A percentile compares a stretch with the other conserved stretches of the same genome.
Conservation (phyloP, 2,797 vertebrate species). For the Sebastes vulpes region DNA sequence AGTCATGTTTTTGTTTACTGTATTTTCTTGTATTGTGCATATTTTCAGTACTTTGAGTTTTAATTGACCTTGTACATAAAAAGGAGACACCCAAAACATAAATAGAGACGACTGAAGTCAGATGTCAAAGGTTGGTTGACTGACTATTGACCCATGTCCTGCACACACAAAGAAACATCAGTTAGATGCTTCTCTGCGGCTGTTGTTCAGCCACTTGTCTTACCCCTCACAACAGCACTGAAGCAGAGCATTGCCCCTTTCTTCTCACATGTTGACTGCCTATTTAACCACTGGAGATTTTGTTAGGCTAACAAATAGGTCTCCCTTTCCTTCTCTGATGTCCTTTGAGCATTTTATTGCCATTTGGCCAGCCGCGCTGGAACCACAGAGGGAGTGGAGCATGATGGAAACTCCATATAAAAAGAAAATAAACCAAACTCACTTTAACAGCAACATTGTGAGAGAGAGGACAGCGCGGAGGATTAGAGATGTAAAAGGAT, state of each 20-base stretch:
- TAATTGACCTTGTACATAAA: slow-evolving; percentile 10
- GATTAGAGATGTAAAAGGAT: slow-evolving; percentile 48
- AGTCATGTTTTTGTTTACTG: slow-evolving; percentile 22
- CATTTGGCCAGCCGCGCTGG: slow-evolving; percentile 82
- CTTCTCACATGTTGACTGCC: slow-evolving; percentile 45
- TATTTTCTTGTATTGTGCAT: slow-evolving; percentile 17
- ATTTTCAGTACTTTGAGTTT: slow-evolving; percentile 8
- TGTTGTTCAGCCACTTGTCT: slow-evolving; percentile 46
- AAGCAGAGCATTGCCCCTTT: slow-evolving; percentile 14
- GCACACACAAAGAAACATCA: not conserved
- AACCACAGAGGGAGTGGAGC: slow-evolving; percentile 80
- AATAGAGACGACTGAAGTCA: slow-evolving; percentile 20
- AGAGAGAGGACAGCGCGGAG: slow-evolving; percentile 23
- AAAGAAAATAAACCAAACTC: slow-evolving; percentile 79
- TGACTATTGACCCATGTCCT: slow-evolving; percentile 9
- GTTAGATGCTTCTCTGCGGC: slow-evolving; percentile 6
- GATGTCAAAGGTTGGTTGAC: slow-evolving; percentile 21
- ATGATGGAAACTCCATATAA: slow-evolving; percentile 81
- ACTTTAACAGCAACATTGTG: slow-evolving; percentile 67
- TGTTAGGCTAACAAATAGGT: slow-evolving; percentile 74
- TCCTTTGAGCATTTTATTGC: slow-evolving; percentile 82
- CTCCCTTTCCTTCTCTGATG: slow-evolving; percentile 75
- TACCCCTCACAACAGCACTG: slow-evolving; percentile 22
- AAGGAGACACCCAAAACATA: not conserved
- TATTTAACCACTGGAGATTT: slow-evolving; percentile 60